Percentiles rank a stretch among this genome's conserved stretches.
Evolutionary conservation across 2,888 invertebrate genomes (phyloP).

Genomic region (Apotomis capreana): DNA sequence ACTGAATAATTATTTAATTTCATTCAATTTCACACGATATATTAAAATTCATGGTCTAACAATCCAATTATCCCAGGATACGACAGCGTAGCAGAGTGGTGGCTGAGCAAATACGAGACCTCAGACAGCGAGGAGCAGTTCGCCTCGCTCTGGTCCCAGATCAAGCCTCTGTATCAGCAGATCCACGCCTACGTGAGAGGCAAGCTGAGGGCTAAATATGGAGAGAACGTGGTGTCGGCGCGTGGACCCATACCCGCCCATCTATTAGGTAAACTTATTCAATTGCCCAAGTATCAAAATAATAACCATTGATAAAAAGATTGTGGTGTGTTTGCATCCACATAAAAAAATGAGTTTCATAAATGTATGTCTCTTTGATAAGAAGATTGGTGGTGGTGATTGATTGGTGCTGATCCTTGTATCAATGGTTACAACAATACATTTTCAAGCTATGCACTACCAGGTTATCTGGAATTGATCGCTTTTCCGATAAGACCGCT

Average conservation of each 20-base stretch:
- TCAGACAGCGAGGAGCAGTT: constrained; percentile 87
- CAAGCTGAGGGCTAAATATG: constrained; percentile 87
- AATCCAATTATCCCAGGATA: constrained; percentile 79
- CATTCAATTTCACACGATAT: no score
- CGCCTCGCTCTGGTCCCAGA: constrained; percentile 86
- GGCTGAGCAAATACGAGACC: constrained; percentile 88
- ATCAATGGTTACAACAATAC: no score
- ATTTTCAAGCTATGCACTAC: no score
- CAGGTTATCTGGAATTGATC: no score
- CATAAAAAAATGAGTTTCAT: no score
- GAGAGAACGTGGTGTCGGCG: constrained; percentile 84
- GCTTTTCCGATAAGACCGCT: no score
- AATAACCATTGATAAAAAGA: no score
- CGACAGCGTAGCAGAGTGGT: constrained; percentile 86
- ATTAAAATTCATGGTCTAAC: background rate
- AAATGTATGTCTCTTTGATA: no score
- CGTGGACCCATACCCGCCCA: constrained; percentile 91
- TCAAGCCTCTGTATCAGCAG: constrained; percentile 91
- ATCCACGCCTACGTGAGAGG: constrained; percentile 92
- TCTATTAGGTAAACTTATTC: constrained; percentile 81
- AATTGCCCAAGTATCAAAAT: background rate
- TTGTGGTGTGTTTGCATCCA: no score
- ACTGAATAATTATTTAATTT: no score
- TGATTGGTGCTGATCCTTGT: no score
- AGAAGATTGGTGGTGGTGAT: no score